These are phyloP conservation scores for Plagodis pulveraria DNA, from an alignment of 2,888 invertebrate genomes.

Conservation along the genomic window DNA sequence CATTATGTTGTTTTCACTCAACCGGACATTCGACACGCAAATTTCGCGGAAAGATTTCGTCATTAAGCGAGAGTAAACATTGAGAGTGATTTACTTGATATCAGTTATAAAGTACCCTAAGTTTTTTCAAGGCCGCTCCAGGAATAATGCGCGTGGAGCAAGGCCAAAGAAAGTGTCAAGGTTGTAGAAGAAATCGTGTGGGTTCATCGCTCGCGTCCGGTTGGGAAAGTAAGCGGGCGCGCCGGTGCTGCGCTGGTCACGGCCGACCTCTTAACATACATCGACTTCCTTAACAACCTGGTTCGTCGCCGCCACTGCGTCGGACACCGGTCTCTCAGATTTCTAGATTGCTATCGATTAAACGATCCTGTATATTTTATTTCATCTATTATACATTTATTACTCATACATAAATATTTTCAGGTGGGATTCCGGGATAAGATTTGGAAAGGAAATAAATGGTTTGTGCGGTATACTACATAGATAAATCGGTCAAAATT, in stretches of 20 bases:
- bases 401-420: slow-evolving; percentile 16
- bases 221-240: slow-evolving; percentile 78
- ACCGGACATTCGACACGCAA: slow-evolving; percentile 67
- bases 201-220: slow-evolving; percentile 74
- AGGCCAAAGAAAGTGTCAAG: slow-evolving; percentile 84
- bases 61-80: slow-evolving; percentile 78
- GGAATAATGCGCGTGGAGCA: slow-evolving; percentile 52
- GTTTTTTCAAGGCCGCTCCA: slow-evolving; percentile 71
- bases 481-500: slow-evolving; percentile 83
- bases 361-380: slow-evolving; percentile 43
- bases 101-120: slow-evolving; percentile 45
- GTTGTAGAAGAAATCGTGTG: slow-evolving; percentile 80
- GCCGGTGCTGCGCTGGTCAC: slow-evolving; percentile 49
- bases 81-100: slow-evolving; percentile 75
- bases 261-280: slow-evolving; percentile 80
- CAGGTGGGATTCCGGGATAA: slow-evolving; percentile 47
- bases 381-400: slow-evolving; percentile 35
- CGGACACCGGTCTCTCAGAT: slow-evolving; percentile 39
- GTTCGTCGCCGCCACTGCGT: slow-evolving; percentile 39
- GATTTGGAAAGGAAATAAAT: slow-evolving; percentile 49
- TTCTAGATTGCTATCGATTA: slow-evolving; percentile 55
- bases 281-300: slow-evolving; percentile 55
- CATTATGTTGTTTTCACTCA: slow-evolving; percentile 81
- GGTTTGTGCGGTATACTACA: slow-evolving; percentile 78
- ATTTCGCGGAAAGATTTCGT: slow-evolving; percentile 69